Evolutionary conservation across 2,797 vertebrate species (phyloP), one percentile per base, ranked within the genome.

Genomic region (Nyctibius grandis): DNA sequence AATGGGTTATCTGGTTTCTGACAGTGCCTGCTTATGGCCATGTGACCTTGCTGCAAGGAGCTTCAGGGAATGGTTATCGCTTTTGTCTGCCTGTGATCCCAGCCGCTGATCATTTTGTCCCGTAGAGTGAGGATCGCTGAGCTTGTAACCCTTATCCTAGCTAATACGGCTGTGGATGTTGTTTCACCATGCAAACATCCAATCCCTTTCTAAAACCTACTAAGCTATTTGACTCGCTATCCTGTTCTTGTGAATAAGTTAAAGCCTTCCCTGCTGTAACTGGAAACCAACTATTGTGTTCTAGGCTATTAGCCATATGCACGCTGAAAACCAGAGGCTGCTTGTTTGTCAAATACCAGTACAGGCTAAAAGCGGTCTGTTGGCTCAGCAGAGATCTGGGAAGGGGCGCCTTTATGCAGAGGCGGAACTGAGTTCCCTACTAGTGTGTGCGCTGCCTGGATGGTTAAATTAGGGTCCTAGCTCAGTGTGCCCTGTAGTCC

Each of bases 231-330:
- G 93, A 95, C 90, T 97, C 3, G 4, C 93, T 89, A 0, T 95
- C 94, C 90, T 93, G 88, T 96, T 95, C 93, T 87, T 93, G 92
- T 96, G 95, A 96, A 96, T 96, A 96, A 95, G 93, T 96, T 96
- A 96, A 94, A 95, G 91, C 96, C 91, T 96, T 94, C 88, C 44
- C 70, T 82, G 80, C 93, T 85, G 93, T 96, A 96, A 95, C 6
- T 65, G 93, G 91, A 97, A 92, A 96, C 95, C 94, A 78, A 33
- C 96, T 74, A 95, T 96, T 97, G 91, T 97, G 70, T 88, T 90
- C 48, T 91, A 63, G 80, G 64, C 95, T 91, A 89, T 85, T 77
- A 74, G 92, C 84, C 2, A 0, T 72, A 26, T 40, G 68, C 25
- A 0, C 22, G 68, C 93, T 93, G 91, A 85, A 95, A 89, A 94